phyloP scores from a whole-genome alignment of 2,797 vertebrate genomes.

The Denticeps clupeoides region DNA sequence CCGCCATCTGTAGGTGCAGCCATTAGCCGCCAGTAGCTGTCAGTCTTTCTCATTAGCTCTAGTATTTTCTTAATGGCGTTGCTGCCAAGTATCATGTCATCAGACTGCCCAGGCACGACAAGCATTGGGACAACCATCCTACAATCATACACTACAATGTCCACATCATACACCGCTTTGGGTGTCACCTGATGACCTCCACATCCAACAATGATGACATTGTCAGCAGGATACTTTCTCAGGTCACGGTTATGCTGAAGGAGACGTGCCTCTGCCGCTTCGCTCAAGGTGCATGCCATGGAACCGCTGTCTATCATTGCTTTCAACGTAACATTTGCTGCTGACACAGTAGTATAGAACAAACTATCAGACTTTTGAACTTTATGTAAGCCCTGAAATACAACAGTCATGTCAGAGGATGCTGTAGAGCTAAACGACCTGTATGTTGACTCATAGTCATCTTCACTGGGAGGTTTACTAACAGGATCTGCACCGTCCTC shows the following conservation, averaged over 20 bases:
- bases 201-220: slow-evolving; percentile 25
- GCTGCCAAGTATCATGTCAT: slow-evolving; percentile 17
- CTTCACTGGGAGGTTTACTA: slow-evolving; percentile 14
- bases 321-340: not conserved
- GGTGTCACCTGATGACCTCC: slow-evolving; percentile 20
- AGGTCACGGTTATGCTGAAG: not conserved
- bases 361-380: slow-evolving; percentile 13
- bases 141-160: slow-evolving; percentile 11
- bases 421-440: not conserved
- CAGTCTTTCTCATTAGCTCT: slow-evolving; percentile 1
- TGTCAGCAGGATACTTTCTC: slow-evolving; percentile 6
- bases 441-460: slow-evolving; percentile 10
- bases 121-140: slow-evolving; percentile 17
- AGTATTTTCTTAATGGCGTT: slow-evolving; percentile 20
- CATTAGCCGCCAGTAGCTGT: not conserved
- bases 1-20: not conserved
- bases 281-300: slow-evolving; percentile 23
- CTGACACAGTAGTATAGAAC: slow-evolving; percentile 21
- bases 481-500: slow-evolving; percentile 25
- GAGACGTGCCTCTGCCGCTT: slow-evolving; percentile 1
- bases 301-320: slow-evolving; percentile 27
- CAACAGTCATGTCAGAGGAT: slow-evolving; percentile 2
- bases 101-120: slow-evolving; percentile 20
- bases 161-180: slow-evolving; percentile 18
- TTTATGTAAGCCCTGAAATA: slow-evolving; percentile 12